Base-by-base conservation (phyloP, 2,888 invertebrate species). In the Parthenolecanium corni region DNA sequence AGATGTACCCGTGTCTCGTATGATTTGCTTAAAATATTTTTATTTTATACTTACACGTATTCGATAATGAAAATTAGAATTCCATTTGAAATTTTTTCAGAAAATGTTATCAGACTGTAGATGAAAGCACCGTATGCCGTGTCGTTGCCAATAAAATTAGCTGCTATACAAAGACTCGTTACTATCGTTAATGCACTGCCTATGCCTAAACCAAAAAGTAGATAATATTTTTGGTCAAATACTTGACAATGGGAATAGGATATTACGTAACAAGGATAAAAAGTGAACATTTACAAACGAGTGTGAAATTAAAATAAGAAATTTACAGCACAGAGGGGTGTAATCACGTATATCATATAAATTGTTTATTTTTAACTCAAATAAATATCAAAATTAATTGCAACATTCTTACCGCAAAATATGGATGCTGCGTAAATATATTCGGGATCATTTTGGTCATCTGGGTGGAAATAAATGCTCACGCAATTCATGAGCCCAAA, bases 51-150 rank as follows among this genome's bases (percentile, higher is more conserved):
- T 78, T 73, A 89, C 79, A 85, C 77, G 70, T 82, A 78, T 73
- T 93, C 90, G 70, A 94, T 86, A 4, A 86, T 68, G 65, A 86
- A 82, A 57, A 93, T 88, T 49, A 85, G 88, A 14, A 89, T 67
- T 6, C 94, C 94, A 75, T 92, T 93, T 1, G 88, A 82, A 6
- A 94, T 75, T 75, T 94, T 95, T 75, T 94, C 94, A 11, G 84
- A 79, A 71, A 94, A 92, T 73, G 92, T 92, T 89, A 94, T 92
- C 14, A 88, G 80, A 4, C 93, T 93, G 72, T 90, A 94, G 1
- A 94, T 86, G 74, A 93, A 93, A 21, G 93, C 93, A 3, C 91
- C 89, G 66, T 84, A 88, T 69, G 87, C 85, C 0, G 86, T 86
- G 71, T 84, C 84, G 38, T 80, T 78, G 16, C 89, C 90, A 63